Evolutionary conservation across 2,888 invertebrate genomes (phyloP), one percentile per base, ranked within the genome.

Genomic region (Hofmannophila pseudospretella): DNA sequence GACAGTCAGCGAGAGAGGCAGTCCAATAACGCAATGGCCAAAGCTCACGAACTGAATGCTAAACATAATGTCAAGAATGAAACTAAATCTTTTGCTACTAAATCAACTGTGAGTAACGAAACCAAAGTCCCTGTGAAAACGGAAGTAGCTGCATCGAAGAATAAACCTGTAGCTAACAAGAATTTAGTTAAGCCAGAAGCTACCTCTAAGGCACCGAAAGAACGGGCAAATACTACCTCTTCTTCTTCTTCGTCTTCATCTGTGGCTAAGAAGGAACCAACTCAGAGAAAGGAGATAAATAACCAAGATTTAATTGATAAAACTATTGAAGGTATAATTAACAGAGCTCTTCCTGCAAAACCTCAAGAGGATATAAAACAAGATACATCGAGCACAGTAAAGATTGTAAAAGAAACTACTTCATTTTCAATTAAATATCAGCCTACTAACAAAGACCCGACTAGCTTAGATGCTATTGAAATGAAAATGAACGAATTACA

Each of bases 401-500:
- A 30, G 2, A 5, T 12, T 5, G 27, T 41, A 42, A 52, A 33
- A 34, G 36, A 40, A 1, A 36, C 36, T 23, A 36, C 40, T 28
- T 27, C 35, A 1, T 34, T 32, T 10, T 29, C 16, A 9, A 5
- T 8, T 9, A 28, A n/a, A 9, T 13, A 42, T 28, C 45, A 49
- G 37, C 43, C 42, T 28, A 47, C 49, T 35, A 45, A 42, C 16
- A 53, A 57, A 32, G 42, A 53, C 9, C 49, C 50, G 16, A 56
- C 65, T 12, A 44, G 63, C 3, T 51, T 81, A 29, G 81, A 85
- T 44, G 79, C 73, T 28, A 80, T 86, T 39, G 85, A 86, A 67
- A 78, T 70, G 66, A 77, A 84, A 58, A 85, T 86, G 85, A 85
- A 84, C 41, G 85, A 85, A 51, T 54, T 85, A 36, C 86, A 86